Percentiles rank a stretch among this genome's conserved stretches.
Conservation (phyloP, 2,797 vertebrate genomes). For the Eutrigla gurnardus region DNA sequence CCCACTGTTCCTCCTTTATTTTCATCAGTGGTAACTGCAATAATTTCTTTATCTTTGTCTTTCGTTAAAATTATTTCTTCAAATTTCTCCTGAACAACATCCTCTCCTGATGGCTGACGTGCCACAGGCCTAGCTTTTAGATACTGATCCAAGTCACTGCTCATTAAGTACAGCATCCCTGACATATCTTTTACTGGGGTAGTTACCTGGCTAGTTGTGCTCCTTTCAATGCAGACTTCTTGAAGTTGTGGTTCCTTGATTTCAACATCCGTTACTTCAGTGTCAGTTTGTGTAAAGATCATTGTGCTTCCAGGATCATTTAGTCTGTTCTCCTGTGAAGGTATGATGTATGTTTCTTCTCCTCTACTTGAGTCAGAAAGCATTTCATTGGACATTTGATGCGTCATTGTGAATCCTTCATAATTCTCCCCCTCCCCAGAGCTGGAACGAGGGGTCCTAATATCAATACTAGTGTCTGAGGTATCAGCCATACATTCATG, state of each 20-base stretch:
- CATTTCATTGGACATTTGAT: constrained; percentile 85
- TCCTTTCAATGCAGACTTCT: constrained; percentile 46
- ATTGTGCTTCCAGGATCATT: constrained; percentile 10
- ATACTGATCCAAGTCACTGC: constrained; percentile 57
- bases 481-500: constrained; percentile 82
- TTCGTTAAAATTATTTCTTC: constrained; percentile 55
- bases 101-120: constrained; percentile 20
- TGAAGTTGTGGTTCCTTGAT: constrained; percentile 49
- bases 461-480: constrained; percentile 78
- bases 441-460: constrained; percentile 77
- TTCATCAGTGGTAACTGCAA: constrained; percentile 18
- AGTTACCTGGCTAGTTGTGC: constrained; percentile 19
- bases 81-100: constrained; percentile 62
- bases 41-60: constrained; percentile 32
- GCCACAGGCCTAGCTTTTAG: constrained; percentile 27
- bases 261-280: constrained; percentile 17
- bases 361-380: constrained; percentile 81
- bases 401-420: constrained; percentile 83
- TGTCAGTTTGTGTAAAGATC: constrained; percentile 13
- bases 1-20: constrained; percentile 1
- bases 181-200: constrained; percentile 58
- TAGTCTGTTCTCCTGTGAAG: constrained; percentile 54
- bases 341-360: constrained; percentile 60
- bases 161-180: constrained; percentile 61
- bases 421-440: constrained; percentile 87